Base-by-base conservation (phyloP, 2,797 vertebrate genomes). In the Sphenopsis melanotis region DNA sequence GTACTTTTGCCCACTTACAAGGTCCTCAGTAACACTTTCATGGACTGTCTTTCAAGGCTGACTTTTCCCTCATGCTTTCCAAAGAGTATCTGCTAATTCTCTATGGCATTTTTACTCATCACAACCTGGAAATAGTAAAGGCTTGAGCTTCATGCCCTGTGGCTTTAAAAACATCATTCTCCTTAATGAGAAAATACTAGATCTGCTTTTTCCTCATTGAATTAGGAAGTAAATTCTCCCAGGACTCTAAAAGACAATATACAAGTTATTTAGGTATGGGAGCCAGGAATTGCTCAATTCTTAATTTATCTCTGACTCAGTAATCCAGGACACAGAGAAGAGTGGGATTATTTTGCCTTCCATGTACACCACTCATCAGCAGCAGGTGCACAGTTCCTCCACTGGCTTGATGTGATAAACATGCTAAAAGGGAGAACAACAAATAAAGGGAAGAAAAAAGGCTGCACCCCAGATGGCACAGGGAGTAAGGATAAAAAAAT, bases 1-100 rank as follows among this genome's bases (percentile, higher is more conserved):
- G 66, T 82, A 52, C 47, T 94, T 93, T 79, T 72, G 29, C 59
- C 91, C 52, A 11, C 63, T 72, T 65, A 12, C 1, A 53, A 46
- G n/a, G 55, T 34, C 27, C 56, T 88, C 63, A 53, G 52, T 79
- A 90, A 39, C 29, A 44, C 15, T 79, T 86, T 34, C 74, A 69
- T 44, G 74, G 59, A 46, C 87, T 72, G 17, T 84, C 56, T 95
- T 93, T 95, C 39, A 89, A 91, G 44, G 42, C 39, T 95, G 59
- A 56, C 60, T 95, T 80, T 89, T 78, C 55, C 69, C 42, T 91
- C 92, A 59, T 1, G 18, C 65, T 94, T 87, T 94, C 86, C 19
- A 68, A 75, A 80, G 61, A 75, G 3, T 52, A 68, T 50, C 42
- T 93, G n/a, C 75, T 57, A 22, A 47, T 93, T 78, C 86, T 56